These are phyloP conservation scores for Recurvirostra avosetta DNA, from an alignment of 2,113 vertebrate genomes.

Conservation along the genomic window DNA sequence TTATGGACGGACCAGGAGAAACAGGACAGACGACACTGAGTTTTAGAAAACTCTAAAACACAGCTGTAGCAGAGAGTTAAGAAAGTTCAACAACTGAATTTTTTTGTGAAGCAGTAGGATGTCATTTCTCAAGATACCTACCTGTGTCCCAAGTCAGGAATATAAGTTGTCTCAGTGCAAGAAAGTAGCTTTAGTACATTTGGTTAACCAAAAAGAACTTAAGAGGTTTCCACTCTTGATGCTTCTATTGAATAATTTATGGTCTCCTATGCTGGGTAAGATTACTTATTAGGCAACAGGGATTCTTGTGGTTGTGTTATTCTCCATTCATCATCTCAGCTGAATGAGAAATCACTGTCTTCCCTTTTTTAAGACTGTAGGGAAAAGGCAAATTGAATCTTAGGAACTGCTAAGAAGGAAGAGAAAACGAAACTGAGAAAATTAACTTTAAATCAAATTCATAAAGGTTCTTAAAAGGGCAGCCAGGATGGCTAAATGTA, in stretches of 20 bases:
- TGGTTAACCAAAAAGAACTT: not conserved
- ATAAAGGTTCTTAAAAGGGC: not conserved
- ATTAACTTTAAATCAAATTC: not conserved
- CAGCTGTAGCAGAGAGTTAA: not conserved
- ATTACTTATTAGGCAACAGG: not conserved
- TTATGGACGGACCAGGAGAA: not conserved
- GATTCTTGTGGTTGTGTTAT: not conserved
- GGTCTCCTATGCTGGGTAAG: not conserved
- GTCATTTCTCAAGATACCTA: not conserved
- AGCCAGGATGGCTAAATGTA: not conserved
- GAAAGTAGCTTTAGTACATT: not conserved
- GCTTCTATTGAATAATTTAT: not conserved
- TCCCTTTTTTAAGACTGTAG: not conserved
- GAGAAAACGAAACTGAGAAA: not conserved
- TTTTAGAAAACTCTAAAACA: not conserved
- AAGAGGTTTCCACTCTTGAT: not conserved
- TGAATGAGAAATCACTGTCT: not conserved
- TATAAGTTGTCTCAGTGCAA: not conserved
- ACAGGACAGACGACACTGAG: rapidly evolving
- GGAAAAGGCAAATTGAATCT: not conserved
- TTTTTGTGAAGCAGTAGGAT: not conserved
- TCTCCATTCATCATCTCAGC: not conserved
- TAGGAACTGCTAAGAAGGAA: not conserved
- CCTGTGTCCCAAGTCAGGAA: not conserved
- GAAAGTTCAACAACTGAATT: not conserved